Base-by-base conservation (phyloP, 2,888 invertebrate species). In the Epistrophe grossulariae region DNA sequence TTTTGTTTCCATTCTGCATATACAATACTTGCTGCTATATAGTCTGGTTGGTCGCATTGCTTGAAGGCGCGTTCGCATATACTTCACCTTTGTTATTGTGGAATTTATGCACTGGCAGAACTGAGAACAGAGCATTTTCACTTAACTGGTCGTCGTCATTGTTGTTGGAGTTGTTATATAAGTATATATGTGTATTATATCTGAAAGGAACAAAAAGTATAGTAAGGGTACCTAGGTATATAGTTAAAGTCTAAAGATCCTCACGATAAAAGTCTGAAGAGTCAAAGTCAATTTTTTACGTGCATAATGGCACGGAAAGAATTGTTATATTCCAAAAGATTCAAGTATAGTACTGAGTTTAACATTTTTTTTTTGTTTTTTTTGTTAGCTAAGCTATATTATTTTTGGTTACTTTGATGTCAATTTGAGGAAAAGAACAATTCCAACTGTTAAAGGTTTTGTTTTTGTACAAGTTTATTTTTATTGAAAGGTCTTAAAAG, bases 231-330 rank as follows among this genome's bases (percentile, higher is more conserved):
- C 24, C 24, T 24, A 24, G 1, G 3, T 24, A 24, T 24, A 52
- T 2, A 8, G 45, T 17, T 35, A 31, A 17, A 35, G 64, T 55
- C 40, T 71, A 62, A 70, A 55, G 55, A 79, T 40, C 59, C 59
- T 76, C 50, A 72, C 79, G 59, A 71, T 73, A 73, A 73, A 50
- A 72, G 72, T 81, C 80, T 81, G 77, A 77, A 70, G 85, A 82
- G 72, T 60, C 70, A 82, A 73, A 82, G 77, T 82, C 85, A 82
- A 82, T 85, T 78, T 85, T 85, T 78, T 85, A 78, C 85, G 85
- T 85, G 81, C 59, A 77, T 77, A 85, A 81, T 78, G 84, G 77
- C 60, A 57, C 80, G 80, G 84, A 84, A 84, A 68, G 52, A 80
- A 80, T 80, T 80, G 74, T 76, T 64, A 84, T 72, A 84, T 72